phyloP scores from a whole-genome alignment of 2,113 vertebrate genomes.

The Onychorhynchus coronatus region DNA sequence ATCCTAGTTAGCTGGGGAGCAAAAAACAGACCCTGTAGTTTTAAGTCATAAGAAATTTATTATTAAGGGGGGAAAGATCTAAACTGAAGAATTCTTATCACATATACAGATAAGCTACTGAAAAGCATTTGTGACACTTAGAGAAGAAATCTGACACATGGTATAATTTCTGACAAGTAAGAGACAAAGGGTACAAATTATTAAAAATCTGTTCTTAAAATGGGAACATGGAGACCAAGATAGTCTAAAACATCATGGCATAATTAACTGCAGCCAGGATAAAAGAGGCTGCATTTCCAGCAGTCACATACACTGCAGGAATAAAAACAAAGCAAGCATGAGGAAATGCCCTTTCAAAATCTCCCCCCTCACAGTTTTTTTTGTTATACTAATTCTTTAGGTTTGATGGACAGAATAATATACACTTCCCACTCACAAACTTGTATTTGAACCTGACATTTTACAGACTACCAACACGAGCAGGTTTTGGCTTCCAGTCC shows the following conservation, averaged over 20 bases:
- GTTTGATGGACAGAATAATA: not conserved
- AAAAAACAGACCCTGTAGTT: not conserved
- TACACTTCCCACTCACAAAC: not conserved
- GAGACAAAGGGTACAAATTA: not conserved
- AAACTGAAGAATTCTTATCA: not conserved
- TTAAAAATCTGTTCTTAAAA: not conserved
- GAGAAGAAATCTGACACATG: fast-evolving
- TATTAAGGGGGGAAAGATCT: not conserved
- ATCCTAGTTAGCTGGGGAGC: not conserved
- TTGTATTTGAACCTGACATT: not conserved
- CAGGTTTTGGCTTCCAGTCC: not conserved
- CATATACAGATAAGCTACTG: not conserved
- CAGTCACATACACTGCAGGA: not conserved
- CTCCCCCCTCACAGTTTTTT: not conserved
- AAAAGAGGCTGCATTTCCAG: not conserved
- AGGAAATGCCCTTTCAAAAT: not conserved
- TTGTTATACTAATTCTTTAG: not conserved
- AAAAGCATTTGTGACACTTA: not conserved
- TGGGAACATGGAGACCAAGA: not conserved
- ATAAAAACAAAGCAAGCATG: not conserved
- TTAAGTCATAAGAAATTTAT: not conserved
- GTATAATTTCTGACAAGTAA: not conserved
- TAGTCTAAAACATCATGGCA: not conserved
- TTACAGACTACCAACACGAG: not conserved
- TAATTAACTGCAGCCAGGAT: not conserved